Conservation (phyloP, 2,797 vertebrate species). For the Mus minutoides region DNA sequence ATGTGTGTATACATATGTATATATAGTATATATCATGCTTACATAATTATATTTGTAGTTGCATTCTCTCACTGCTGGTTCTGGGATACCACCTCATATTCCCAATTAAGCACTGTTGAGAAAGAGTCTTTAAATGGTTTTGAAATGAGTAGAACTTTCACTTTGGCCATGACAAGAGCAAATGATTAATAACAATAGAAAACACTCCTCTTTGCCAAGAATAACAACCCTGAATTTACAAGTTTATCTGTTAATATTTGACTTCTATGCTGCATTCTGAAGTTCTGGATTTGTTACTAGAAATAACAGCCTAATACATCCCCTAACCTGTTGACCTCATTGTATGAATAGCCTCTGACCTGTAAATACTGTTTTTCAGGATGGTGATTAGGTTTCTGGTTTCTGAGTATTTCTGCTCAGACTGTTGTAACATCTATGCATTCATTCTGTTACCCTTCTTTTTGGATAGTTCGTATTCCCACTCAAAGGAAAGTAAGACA, state of each 20-base stretch:
- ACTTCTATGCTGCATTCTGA: background rate
- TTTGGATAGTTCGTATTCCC: slow-evolving; percentile 29
- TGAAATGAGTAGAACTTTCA: slow-evolving; percentile 41
- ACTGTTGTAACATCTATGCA: background rate
- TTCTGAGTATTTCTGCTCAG: slow-evolving; percentile 21
- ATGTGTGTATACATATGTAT: no score
- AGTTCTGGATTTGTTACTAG: background rate
- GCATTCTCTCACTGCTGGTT: background rate
- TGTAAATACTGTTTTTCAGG: background rate
- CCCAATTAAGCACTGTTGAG: background rate
- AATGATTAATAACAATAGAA: background rate
- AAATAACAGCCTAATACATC: background rate
- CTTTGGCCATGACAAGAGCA: slow-evolving; percentile 29
- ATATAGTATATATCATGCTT: no score
- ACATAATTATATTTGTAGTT: background rate
- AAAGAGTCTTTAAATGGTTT: slow-evolving; percentile 49
- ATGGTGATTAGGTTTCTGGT: slow-evolving; percentile 11
- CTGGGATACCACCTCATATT: background rate
- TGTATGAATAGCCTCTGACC: background rate
- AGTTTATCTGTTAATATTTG: slow-evolving; percentile 37
- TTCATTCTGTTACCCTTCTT: background rate
- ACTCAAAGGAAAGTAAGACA: slow-evolving; percentile 13
- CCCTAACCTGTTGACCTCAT: slow-evolving; percentile 18
- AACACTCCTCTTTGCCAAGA: slow-evolving; percentile 11
- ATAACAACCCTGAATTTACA: background rate